Percentiles rank a stretch among this genome's conserved stretches.
These are phyloP conservation scores for Trachelus troglodyta DNA, from an alignment of 2,888 invertebrate genomes.

Conservation along the genomic window DNA sequence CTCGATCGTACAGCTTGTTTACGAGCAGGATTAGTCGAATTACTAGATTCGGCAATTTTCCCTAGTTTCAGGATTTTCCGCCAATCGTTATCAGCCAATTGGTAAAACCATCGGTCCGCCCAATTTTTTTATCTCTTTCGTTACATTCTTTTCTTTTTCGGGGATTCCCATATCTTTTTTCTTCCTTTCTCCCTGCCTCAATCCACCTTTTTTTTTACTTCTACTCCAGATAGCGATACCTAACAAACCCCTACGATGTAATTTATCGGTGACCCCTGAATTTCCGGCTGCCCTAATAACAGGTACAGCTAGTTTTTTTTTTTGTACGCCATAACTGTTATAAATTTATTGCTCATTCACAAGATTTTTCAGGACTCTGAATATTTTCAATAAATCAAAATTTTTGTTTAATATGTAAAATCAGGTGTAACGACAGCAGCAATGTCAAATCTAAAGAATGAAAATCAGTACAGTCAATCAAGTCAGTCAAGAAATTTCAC, in stretches of 20 bases:
- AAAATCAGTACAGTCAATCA: not conserved
- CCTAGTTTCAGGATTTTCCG: not conserved
- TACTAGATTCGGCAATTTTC: not conserved
- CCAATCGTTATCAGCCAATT: conserved; percentile 6
- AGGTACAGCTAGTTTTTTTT: not conserved
- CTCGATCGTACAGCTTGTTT: not conserved
- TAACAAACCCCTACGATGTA: not conserved
- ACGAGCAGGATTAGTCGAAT: not conserved
- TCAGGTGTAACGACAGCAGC: not conserved
- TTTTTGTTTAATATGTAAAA: not conserved
- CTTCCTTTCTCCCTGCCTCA: not conserved
- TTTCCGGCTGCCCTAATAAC: not conserved
- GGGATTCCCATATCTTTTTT: not conserved
- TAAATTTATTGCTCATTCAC: no score
- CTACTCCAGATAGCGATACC: not conserved
- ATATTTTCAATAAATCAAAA: not conserved
- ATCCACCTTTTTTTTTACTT: not conserved
- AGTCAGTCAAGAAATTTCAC: not conserved
- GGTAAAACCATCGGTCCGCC: not conserved
- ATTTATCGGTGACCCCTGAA: not conserved
- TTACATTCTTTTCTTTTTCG: not conserved
- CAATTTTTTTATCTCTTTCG: not conserved
- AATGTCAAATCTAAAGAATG: not conserved
- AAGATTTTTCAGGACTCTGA: no score
- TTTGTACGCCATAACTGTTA: not conserved